These are phyloP conservation scores for Amiota communis DNA, from an alignment of 2,888 invertebrate species.

Conservation along the genomic window DNA sequence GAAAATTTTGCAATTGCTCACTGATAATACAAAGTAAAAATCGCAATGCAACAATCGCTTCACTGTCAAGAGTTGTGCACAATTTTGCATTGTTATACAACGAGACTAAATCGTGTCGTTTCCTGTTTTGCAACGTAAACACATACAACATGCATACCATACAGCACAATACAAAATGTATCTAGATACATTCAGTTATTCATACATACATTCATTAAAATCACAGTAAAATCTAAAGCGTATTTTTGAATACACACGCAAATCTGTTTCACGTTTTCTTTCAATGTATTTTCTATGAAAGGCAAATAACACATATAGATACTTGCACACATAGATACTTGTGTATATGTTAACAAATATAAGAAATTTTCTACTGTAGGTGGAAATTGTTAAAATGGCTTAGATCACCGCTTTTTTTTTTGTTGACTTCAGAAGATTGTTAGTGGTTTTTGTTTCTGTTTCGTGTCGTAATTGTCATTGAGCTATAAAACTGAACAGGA, in stretches of 20 bases:
- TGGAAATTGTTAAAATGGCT: too few relatives aligned
- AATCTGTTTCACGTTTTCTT: constrained; percentile 15
- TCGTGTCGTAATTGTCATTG: too few relatives aligned
- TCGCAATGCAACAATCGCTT: constrained; percentile 15
- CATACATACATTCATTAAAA: background rate
- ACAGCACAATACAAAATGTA: background rate
- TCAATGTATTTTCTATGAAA: background rate
- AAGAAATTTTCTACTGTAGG: too few relatives aligned
- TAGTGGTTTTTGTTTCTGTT: too few relatives aligned
- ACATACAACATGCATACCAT: background rate
- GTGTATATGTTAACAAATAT: too few relatives aligned
- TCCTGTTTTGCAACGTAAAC: background rate
- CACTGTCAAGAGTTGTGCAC: background rate
- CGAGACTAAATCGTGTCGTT: background rate
- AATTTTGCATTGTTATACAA: too few relatives aligned
- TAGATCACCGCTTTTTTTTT: too few relatives aligned
- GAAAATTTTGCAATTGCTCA: constrained; percentile 12
- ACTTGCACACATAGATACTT: too few relatives aligned
- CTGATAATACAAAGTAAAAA: constrained; percentile 26
- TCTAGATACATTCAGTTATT: background rate
- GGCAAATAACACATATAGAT: too few relatives aligned
- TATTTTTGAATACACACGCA: constrained; percentile 13
- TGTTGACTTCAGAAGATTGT: too few relatives aligned
- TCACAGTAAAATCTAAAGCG: background rate
- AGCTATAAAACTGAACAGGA: too few relatives aligned